These are phyloP conservation scores for Herpailurus yagouaroundi DNA, from an alignment of 2,113 vertebrate genomes.

Conservation along the genomic window DNA sequence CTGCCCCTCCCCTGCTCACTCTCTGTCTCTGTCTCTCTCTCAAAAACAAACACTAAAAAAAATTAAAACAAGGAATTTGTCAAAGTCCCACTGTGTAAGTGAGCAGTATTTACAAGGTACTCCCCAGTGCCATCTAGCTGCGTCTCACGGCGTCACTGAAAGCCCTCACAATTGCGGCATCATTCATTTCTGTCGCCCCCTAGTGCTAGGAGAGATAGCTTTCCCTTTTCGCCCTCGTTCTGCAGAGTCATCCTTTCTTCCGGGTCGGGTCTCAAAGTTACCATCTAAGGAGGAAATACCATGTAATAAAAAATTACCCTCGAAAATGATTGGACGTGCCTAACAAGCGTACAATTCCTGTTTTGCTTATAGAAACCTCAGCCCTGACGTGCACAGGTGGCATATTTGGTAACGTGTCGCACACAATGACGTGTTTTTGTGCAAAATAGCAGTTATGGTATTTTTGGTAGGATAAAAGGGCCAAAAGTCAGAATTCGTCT, in stretches of 20 bases:
- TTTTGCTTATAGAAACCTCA: not conserved
- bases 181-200: not conserved
- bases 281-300: not conserved
- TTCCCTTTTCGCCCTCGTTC: not conserved
- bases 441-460: not conserved
- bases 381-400: not conserved
- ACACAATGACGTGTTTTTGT: not conserved
- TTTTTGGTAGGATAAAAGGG: not conserved
- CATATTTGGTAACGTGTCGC: not conserved
- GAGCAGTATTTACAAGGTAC: rapidly evolving
- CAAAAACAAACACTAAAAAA: too few species aligned
- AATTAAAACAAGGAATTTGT: too few species aligned
- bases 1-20: too few species aligned
- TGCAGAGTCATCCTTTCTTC: not conserved
- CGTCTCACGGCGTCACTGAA: not conserved
- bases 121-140: not conserved
- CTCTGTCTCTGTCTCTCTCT: too few species aligned
- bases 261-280: not conserved
- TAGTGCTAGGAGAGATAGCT: not conserved
- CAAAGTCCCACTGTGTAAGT: not conserved
- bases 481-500: not conserved
- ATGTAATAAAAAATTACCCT: not conserved
- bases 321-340: not conserved
- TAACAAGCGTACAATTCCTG: not conserved
- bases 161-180: not conserved